Conservation (phyloP, 2,113 vertebrate genomes). For the Chascanopsetta lugubris region DNA sequence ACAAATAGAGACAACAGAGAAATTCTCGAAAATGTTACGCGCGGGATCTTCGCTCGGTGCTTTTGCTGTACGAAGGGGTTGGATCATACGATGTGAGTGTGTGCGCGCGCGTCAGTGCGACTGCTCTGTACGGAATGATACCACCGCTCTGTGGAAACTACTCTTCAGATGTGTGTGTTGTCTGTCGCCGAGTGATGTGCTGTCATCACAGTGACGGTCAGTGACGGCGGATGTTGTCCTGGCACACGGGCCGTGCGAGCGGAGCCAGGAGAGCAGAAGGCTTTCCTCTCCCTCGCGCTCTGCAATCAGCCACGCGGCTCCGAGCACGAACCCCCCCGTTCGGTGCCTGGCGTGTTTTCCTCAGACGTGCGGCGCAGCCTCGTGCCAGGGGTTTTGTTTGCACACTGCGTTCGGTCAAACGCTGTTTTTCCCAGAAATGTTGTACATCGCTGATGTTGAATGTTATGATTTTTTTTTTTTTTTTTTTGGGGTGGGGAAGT, state of each 20-base stretch:
- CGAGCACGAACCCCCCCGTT: conserved; percentile 51
- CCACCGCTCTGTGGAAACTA: conserved; percentile 1
- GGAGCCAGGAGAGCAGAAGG: conserved; percentile 56
- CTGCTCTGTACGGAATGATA: too few species aligned
- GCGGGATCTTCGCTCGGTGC: too few species aligned
- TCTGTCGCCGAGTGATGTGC: conserved; percentile 21
- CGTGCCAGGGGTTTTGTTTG: conserved; percentile 56
- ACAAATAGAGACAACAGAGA: too few species aligned
- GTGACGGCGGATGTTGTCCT: conserved; percentile 43
- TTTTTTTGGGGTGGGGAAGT: too few species aligned
- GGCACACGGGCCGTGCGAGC: conserved; percentile 39
- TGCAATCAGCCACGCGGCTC: conserved; percentile 23
- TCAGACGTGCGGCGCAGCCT: conserved; percentile 18
- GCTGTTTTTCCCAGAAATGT: conserved; percentile 63
- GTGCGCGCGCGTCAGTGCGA: too few species aligned
- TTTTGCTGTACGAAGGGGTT: too few species aligned
- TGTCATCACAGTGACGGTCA: conserved; percentile 55
- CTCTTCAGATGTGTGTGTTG: not conserved
- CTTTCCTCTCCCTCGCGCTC: conserved; percentile 50
- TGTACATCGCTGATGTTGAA: conserved; percentile 44
- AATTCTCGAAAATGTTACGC: too few species aligned
- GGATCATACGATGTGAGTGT: too few species aligned
- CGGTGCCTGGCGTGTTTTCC: conserved; percentile 27
- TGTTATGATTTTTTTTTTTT: conserved; percentile 36
- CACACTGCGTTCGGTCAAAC: conserved; percentile 49